Base-by-base conservation (phyloP, 2,797 vertebrate genomes). In the Margarornis squamiger region DNA sequence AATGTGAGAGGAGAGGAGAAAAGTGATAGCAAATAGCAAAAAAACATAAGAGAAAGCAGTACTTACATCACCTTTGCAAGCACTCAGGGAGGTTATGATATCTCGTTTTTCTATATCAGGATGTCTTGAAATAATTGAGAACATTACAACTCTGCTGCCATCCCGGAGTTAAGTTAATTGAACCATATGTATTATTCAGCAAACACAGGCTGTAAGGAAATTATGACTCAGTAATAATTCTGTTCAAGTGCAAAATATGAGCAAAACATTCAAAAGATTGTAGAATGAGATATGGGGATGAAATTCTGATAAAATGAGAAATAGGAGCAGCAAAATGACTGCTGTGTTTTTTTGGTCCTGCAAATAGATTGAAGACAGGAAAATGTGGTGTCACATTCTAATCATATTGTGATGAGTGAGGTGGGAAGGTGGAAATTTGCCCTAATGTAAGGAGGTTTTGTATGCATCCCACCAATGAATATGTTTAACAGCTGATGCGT, bases 91-190 rank as follows among this genome's bases (percentile, higher is more conserved):
- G 62, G 27, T 81, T 54, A 55, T 75, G 30, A 29, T 81, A 67
- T 63, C n/a, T 79, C 66, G 2, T 82, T 93, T 94, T 88, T 12
- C n/a, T n/a, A 3, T 77, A 87, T 87, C 39, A 89, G n/a, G 26
- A 55, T 85, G 59, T 75, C 74, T 43, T 89, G 49, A 90, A 94
- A 90, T 93, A 92, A 76, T 48, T 82, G 83, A 77, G 58, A 75
- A 76, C 5, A 2, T 81, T 90, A 55, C 30, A 92, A 49, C 46
- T 72, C 48, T 68, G 27, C 73, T 90, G 80, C 70, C 66, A 84
- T 78, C n/a, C 41, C 26, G 51, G 51, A 87, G 46, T 74, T 86
- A 63, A 86, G 48, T 91, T 93, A 95, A 92, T 95, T 94, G 88
- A 88, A 45, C 51, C 36, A 1, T 55, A 84, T 90, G 43, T 81